phyloP scores from a whole-genome alignment of 2,113 vertebrate genomes.

The Condylura cristata region DNA sequence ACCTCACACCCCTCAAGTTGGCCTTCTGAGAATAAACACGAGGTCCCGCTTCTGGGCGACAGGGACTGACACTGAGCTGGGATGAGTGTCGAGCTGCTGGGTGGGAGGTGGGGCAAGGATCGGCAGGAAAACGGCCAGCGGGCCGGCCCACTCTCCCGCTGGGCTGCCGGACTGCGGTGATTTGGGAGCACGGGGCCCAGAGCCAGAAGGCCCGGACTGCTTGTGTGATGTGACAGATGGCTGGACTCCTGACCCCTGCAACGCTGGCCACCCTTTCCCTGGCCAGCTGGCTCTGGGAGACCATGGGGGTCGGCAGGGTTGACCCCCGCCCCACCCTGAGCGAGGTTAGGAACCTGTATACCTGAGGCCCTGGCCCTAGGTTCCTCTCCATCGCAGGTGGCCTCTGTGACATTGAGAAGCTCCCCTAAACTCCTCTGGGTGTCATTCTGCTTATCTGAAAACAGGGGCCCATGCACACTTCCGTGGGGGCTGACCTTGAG shows the following conservation, averaged over 20 bases:
- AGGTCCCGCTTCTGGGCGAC: background rate
- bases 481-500: background rate
- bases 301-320: background rate
- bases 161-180: background rate
- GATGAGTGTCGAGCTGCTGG: background rate
- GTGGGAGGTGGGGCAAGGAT: background rate
- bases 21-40: background rate
- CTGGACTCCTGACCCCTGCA: constrained; percentile 18
- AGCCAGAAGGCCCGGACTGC: constrained; percentile 63
- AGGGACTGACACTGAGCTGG: background rate
- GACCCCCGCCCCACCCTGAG: background rate
- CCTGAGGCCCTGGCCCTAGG: background rate
- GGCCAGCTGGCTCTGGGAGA: background rate
- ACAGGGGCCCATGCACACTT: background rate
- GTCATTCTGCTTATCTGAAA: background rate
- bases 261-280: background rate
- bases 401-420: background rate
- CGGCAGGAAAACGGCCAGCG: background rate
- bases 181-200: background rate
- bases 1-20: background rate
- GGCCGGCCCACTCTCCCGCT: background rate
- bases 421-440: background rate
- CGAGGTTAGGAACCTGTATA: background rate
- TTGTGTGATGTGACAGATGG: constrained; percentile 69
- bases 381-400: background rate